Evolutionary conservation across 2,113 vertebrate genomes (phyloP).

Genomic region (Monarcha castaneiventris): DNA sequence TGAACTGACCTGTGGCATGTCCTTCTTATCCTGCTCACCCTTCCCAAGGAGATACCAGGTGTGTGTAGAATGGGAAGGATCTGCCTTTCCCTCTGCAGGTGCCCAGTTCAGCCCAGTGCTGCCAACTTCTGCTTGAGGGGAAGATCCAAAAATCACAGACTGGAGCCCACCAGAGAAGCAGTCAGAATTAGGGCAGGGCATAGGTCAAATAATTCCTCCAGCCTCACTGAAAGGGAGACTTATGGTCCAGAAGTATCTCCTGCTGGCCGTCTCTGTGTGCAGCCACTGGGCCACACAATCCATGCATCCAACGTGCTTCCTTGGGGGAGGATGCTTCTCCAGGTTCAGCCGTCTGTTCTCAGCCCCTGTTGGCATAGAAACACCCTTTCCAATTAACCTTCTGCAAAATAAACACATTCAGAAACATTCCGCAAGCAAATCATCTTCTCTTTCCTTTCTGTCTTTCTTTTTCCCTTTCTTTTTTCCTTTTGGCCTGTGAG

Average conservation of each 20-base stretch:
- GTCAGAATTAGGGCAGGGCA: background rate
- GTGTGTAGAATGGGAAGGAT: background rate
- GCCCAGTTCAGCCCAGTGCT: background rate
- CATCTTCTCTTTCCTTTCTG: background rate
- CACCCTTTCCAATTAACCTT: constrained; percentile 40
- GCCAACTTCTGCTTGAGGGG: background rate
- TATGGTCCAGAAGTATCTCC: background rate
- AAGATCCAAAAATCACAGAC: background rate
- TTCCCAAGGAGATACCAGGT: background rate
- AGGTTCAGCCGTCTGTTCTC: constrained; percentile 9
- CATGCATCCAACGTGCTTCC: background rate
- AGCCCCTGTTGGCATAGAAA: constrained; percentile 51
- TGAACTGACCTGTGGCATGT: background rate
- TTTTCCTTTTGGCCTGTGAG: background rate
- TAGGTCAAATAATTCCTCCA: background rate
- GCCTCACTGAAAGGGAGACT: background rate
- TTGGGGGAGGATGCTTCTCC: background rate
- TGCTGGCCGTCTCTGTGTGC: background rate
- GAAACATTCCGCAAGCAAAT: constrained; percentile 2
- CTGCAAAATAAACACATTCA: background rate
- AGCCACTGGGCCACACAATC: background rate
- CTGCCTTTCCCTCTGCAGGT: background rate
- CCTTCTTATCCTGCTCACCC: background rate
- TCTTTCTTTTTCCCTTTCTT: background rate
- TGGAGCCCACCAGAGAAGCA: background rate